These are phyloP conservation scores for Spisula subtruncata DNA, from an alignment of 2,888 invertebrate genomes.

Conservation along the genomic window DNA sequence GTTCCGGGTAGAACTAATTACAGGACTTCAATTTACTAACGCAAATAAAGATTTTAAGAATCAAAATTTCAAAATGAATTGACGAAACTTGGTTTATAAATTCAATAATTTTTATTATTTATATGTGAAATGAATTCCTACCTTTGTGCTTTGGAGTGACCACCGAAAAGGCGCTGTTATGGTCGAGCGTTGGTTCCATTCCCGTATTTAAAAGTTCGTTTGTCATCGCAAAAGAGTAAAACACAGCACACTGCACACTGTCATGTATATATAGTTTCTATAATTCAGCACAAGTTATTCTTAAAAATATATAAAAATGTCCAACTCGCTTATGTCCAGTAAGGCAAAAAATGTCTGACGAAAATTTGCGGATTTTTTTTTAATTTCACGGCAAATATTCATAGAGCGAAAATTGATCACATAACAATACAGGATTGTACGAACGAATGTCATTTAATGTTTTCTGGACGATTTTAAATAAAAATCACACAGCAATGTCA, in stretches of 20 bases:
- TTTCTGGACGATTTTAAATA: slow-evolving; percentile 32
- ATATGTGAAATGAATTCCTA: slow-evolving; percentile 44
- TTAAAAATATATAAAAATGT: not conserved
- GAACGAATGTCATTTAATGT: slow-evolving; percentile 5
- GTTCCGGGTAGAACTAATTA: too few relatives aligned
- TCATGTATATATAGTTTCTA: not conserved
- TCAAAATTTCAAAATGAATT: too few relatives aligned
- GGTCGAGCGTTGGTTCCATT: slow-evolving; percentile 50
- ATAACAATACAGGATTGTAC: not conserved
- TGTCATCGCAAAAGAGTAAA: slow-evolving; percentile 71
- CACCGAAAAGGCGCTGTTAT: slow-evolving; percentile 76
- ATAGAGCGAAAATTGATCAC: not conserved
- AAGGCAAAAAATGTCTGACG: not conserved
- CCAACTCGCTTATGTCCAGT: not conserved
- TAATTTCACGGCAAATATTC: not conserved
- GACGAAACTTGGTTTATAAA: not conserved
- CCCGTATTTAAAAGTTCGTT: slow-evolving; percentile 41
- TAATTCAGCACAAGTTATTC: not conserved
- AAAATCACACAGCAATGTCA: slow-evolving; percentile 40
- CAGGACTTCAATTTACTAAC: too few relatives aligned
- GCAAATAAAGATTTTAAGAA: too few relatives aligned
- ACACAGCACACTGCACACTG: slow-evolving; percentile 56
- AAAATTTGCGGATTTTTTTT: not conserved
- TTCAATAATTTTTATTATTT: not conserved
- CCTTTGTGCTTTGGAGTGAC: slow-evolving; percentile 73